A percentile compares a stretch with the other conserved stretches of the same genome.
phyloP scores from a whole-genome alignment of 2,888 invertebrate genomes.

The Drosophila mettleri region DNA sequence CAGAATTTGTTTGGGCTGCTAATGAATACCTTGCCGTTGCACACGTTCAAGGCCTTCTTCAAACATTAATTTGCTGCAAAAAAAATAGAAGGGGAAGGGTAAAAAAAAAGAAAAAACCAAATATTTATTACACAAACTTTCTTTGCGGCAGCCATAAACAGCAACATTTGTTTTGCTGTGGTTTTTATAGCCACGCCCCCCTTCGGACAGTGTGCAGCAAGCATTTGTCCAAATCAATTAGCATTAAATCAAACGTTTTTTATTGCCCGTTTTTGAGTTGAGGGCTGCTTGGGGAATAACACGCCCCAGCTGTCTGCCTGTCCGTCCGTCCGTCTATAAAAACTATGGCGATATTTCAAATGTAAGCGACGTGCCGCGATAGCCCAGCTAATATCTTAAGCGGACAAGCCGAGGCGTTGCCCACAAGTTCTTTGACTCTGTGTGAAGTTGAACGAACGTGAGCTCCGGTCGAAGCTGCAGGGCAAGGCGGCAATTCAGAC shows the following conservation, averaged over 20 bases:
- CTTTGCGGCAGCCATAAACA: conserved; percentile 39
- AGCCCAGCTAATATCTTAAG: conserved; percentile 37
- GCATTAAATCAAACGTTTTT: conserved; percentile 71
- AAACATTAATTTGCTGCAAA: conserved; percentile 29
- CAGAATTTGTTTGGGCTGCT: conserved; percentile 52
- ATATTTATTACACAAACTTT: conserved; percentile 55
- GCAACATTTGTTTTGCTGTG: conserved; percentile 6
- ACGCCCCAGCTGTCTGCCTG: conserved; percentile 23
- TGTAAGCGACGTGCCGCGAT: conserved; percentile 44
- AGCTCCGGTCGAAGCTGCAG: background rate
- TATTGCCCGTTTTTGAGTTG: conserved; percentile 42
- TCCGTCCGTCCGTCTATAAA: conserved; percentile 13
- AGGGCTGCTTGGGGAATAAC: conserved; percentile 11
- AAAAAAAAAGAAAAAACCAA: conserved; percentile 13
- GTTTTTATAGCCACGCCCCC: conserved; percentile 57
- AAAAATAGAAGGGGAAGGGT: conserved; percentile 5
- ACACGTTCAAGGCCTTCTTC: conserved; percentile 3
- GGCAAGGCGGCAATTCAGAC: conserved; percentile 4
- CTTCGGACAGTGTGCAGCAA: conserved; percentile 11
- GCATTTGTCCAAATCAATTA: conserved; percentile 68
- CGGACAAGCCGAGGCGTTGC: conserved; percentile 44
- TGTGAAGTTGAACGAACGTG: conserved; percentile 20
- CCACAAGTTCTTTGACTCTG: conserved; percentile 57
- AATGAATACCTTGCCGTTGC: conserved; percentile 44
- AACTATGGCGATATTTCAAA: conserved; percentile 34